A percentile compares a stretch with the other conserved stretches of the same genome.
phyloP scores from a whole-genome alignment of 2,113 vertebrate genomes.

The Aegithalos caudatus region DNA sequence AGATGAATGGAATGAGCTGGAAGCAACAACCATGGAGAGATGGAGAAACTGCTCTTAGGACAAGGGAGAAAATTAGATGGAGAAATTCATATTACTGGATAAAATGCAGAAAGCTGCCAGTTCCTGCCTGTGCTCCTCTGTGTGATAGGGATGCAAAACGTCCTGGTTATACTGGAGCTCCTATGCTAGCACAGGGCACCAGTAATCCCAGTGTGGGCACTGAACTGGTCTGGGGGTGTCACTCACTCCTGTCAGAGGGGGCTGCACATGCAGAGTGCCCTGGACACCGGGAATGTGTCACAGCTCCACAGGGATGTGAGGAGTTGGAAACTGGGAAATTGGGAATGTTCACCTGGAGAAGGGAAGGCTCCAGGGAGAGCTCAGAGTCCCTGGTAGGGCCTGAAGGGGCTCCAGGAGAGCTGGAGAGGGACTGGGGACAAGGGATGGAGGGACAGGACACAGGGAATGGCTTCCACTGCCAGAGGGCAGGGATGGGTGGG shows the following conservation, averaged over 20 bases:
- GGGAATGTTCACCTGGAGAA: rapidly evolving
- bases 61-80: neutral
- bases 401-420: neutral
- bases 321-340: neutral
- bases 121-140: neutral
- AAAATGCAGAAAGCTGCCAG: neutral
- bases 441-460: neutral
- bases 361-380: neutral
- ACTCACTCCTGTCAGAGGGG: neutral
- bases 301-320: neutral
- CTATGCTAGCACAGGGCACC: neutral
- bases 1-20: neutral
- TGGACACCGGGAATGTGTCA: neutral
- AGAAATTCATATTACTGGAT: neutral
- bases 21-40: neutral
- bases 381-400: neutral
- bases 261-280: neutral
- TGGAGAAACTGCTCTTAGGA: neutral
- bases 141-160: neutral
- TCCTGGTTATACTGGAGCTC: neutral
- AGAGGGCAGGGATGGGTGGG: neutral
- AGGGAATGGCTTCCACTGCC: neutral
- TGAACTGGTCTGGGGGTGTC: neutral
- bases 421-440: neutral
- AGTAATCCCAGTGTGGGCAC: neutral